phyloP scores from a whole-genome alignment of 1,140 invertebrate genomes.

The Drosophila pruinosa region DNA sequence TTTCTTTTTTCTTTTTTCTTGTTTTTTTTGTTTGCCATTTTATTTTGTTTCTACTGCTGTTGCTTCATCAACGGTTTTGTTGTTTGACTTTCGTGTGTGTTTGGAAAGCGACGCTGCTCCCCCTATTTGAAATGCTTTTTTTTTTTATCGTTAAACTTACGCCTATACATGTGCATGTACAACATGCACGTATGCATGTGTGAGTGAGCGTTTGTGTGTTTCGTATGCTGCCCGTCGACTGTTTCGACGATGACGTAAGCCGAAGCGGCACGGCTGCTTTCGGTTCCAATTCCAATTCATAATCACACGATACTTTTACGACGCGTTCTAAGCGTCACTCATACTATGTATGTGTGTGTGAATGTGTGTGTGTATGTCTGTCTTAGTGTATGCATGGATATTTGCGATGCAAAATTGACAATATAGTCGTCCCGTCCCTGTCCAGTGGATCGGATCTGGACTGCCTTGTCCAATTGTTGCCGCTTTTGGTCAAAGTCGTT shows the following conservation, averaged over 20 bases:
- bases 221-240: conserved; percentile 54
- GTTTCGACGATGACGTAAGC: conserved; percentile 73
- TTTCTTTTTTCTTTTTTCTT: conserved; percentile 23
- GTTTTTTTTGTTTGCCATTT: conserved; percentile 30
- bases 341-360: conserved; percentile 10
- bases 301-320: conserved; percentile 73
- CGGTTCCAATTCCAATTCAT: conserved; percentile 72
- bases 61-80: conserved; percentile 67
- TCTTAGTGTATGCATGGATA: too few species aligned
- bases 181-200: conserved; percentile 4
- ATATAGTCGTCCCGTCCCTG: conserved; percentile 45
- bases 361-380: conserved; percentile 43
- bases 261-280: conserved; percentile 44
- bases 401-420: conserved; percentile 51
- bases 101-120: conserved; percentile 63
- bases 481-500: conserved; percentile 64
- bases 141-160: conserved; percentile 64
- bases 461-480: conserved; percentile 75
- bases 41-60: conserved; percentile 47
- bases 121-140: conserved; percentile 72
- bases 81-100: conserved; percentile 58
- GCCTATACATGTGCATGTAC: conserved; percentile 16
- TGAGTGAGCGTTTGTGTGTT: conserved; percentile 26
- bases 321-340: conserved; percentile 51
- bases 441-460: conserved; percentile 38